phyloP scores from a whole-genome alignment of 2,113 vertebrate species.

The Python bivittatus region DNA sequence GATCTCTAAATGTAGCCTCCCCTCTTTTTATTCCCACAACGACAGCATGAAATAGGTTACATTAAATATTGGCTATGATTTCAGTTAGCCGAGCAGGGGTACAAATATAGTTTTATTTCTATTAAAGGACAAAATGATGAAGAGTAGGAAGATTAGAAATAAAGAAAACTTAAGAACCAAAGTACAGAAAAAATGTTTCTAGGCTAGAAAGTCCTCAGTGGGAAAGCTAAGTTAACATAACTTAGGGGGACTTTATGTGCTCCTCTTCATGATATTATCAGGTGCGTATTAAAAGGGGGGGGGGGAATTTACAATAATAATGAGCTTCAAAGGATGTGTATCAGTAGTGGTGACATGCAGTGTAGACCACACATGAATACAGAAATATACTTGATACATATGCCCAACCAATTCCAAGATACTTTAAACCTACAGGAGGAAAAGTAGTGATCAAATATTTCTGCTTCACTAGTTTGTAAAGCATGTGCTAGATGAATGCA shows the following conservation, averaged over 20 bases:
- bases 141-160: not conserved
- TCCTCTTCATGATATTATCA: not conserved
- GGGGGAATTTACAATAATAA: not conserved
- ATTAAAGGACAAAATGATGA: not conserved
- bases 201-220: not conserved
- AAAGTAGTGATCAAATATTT: conserved; percentile 3
- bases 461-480: not conserved
- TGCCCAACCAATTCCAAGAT: not conserved
- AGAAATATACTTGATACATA: not conserved
- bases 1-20: not conserved
- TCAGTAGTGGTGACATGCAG: not conserved
- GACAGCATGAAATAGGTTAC: not conserved
- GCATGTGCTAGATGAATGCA: not conserved
- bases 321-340: not conserved
- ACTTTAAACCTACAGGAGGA: not conserved
- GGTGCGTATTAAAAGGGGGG: not conserved
- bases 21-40: not conserved
- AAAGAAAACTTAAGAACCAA: not conserved
- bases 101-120: not conserved
- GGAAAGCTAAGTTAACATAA: not conserved
- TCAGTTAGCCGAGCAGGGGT: not conserved
- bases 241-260: not conserved
- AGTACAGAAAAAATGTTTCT: not conserved
- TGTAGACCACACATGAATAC: not conserved
- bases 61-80: not conserved